Percentiles rank a stretch among this genome's conserved stretches.
Evolutionary conservation across 1,140 invertebrate species (phyloP).

Genomic region (Drosophila mayri): DNA sequence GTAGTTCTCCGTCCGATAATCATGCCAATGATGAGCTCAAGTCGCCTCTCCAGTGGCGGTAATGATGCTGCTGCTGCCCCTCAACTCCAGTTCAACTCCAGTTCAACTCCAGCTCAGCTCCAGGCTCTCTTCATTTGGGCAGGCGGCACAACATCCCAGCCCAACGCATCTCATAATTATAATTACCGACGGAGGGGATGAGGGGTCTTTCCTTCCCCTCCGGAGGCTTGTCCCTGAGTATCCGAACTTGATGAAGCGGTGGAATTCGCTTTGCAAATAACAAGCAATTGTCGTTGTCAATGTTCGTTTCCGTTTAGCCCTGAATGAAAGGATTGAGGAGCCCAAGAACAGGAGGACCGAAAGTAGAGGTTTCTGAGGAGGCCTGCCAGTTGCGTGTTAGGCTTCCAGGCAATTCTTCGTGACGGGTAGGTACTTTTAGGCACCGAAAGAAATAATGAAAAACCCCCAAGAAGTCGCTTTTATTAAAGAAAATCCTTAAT

Average conservation of each 20-base stretch:
- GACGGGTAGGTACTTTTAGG: not conserved
- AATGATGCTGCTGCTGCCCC: constrained; percentile 61
- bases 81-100: constrained; percentile 6
- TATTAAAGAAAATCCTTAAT: not conserved
- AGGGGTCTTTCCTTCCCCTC: constrained; percentile 20
- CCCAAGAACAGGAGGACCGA: not conserved
- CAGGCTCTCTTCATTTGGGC: constrained; percentile 26
- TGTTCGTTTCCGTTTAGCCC: constrained; percentile 78
- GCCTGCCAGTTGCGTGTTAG: constrained; percentile 50
- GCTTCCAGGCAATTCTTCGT: constrained; percentile 28
- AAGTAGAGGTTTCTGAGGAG: constrained; percentile 10
- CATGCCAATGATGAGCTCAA: constrained; percentile 76
- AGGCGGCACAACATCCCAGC: constrained; percentile 9
- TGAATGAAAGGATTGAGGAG: constrained; percentile 6
- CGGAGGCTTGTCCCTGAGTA: constrained; percentile 21
- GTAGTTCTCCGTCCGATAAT: constrained; percentile 74
- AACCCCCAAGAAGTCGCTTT: too few relatives aligned
- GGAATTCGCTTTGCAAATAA: constrained; percentile 83
- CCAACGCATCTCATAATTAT: constrained; percentile 75
- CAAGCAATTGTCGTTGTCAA: constrained; percentile 83
- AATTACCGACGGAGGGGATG: constrained; percentile 48
- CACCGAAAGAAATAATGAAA: not conserved
- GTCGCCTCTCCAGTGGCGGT: constrained; percentile 59
- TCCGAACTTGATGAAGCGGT: constrained; percentile 59
- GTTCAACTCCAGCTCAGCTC: constrained; percentile 16